These are phyloP conservation scores for Drosophila gaucha DNA, from an alignment of 2,888 invertebrate genomes.

Conservation along the genomic window DNA sequence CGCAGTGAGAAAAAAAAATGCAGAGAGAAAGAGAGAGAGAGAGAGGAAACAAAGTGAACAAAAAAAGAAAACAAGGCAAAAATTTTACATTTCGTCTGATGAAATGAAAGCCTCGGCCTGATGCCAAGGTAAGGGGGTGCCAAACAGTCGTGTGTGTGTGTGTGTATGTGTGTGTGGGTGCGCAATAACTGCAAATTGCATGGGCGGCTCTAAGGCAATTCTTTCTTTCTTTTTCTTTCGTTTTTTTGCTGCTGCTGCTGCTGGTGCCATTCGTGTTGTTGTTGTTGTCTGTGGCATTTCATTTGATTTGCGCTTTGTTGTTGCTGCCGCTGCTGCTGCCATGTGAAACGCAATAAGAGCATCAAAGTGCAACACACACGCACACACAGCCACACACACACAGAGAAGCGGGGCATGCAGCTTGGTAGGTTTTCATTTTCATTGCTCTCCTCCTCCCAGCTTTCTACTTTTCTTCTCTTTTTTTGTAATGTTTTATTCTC, in stretches of 20 bases:
- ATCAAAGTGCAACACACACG: conserved; percentile 71
- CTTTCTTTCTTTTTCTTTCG: conserved; percentile 29
- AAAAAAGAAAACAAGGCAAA: conserved; percentile 30
- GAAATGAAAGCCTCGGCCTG: conserved; percentile 76
- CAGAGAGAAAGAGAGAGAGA: not conserved
- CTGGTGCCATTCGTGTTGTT: conserved; percentile 20
- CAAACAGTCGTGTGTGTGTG: not conserved
- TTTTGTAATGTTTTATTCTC: conserved; percentile 12
- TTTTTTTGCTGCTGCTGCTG: not conserved
- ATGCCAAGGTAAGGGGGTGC: conserved; percentile 22
- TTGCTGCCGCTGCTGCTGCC: conserved; percentile 34
- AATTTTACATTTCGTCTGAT: conserved; percentile 73
- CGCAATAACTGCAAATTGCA: conserved; percentile 79
- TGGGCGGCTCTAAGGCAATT: conserved; percentile 79
- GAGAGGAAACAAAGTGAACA: not conserved
- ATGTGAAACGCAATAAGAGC: conserved; percentile 76
- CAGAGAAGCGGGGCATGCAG: conserved; percentile 50
- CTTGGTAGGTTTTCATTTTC: conserved; percentile 50
- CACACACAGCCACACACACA: conserved; percentile 28
- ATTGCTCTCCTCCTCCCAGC: conserved; percentile 5
- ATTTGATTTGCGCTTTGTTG: conserved; percentile 73
- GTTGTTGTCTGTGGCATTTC: conserved; percentile 70
- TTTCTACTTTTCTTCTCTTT: not conserved
- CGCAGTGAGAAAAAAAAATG: conserved; percentile 16
- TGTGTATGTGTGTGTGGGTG: conserved; percentile 47